Base-by-base conservation (phyloP, 2,113 vertebrate species). In the Hiodon alosoides region DNA sequence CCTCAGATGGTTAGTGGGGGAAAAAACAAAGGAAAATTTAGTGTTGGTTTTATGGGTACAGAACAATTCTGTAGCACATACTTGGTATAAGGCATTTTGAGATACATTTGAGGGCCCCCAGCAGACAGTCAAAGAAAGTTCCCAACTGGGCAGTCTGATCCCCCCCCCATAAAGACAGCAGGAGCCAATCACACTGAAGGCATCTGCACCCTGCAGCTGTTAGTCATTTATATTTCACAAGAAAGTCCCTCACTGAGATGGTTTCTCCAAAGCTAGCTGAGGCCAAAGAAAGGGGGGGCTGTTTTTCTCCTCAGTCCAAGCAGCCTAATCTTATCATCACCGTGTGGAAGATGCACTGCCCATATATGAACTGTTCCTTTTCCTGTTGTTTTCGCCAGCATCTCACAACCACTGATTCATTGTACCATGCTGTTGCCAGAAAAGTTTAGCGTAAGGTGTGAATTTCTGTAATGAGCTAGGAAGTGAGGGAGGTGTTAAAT, bases 201-300 rank as follows among this genome's bases (percentile, higher is more conserved):
- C 79, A 77, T 69, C 72, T n/a, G 79, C 78, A 78, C 87, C 1
- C 46, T 72, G 79, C 90, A 91, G 89, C 90, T 90, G 92, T 82
- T 89, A 85, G 82, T 90, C 86, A 85, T 91, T 90, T 89, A 74
- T 76, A 76, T 88, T 87, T 89, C 90, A 91, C 87, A 89, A 86
- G 87, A 83, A 76, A 85, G 81, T 82, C 68, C 90, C 90, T 87
- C 77, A 76, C 75, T 77, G 83, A 88, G 83, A 86, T 83, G 84
- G 84, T 86, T 91, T 89, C 87, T 83, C 83, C 75, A 79, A 86
- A 83, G 81, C 84, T 79, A 86, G 84, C 79, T 74, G 83, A 75
- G 81, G 81, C 79, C 82, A 83, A 79, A 76, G 78, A 78, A 48
- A 67, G 81, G 64, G 68, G 74, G 13, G 14, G 4, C 3, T 47